These are phyloP conservation scores for Potamilus streckersoni DNA, from an alignment of 1,140 invertebrate genomes.

Conservation along the genomic window DNA sequence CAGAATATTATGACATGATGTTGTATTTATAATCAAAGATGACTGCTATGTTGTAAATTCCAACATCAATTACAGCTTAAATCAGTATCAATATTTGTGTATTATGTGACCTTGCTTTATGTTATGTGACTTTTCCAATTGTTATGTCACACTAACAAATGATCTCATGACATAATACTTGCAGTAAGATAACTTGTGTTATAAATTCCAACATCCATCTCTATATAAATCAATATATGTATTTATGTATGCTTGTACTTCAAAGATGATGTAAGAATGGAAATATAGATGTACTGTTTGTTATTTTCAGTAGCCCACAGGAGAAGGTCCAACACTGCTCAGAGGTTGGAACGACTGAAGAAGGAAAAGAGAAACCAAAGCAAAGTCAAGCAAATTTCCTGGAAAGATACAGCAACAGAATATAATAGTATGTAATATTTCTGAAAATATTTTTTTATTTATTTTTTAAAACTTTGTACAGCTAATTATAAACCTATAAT, in stretches of 20 bases:
- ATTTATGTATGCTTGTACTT: background rate
- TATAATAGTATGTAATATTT: constrained; percentile 41
- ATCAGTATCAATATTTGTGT: too few species aligned
- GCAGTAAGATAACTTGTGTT: too few species aligned
- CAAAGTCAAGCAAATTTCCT: constrained; percentile 69
- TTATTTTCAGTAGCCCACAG: constrained; percentile 74
- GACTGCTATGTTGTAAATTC: too few species aligned
- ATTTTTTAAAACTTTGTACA: background rate
- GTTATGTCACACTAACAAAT: too few species aligned
- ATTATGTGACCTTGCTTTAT: too few species aligned
- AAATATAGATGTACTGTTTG: background rate
- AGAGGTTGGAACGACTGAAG: constrained; percentile 89
- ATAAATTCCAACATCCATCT: background rate
- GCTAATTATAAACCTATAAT: background rate
- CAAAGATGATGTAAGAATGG: background rate
- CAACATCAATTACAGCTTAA: too few species aligned
- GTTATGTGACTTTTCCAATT: too few species aligned
- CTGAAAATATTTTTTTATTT: background rate
- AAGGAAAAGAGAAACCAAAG: constrained; percentile 79
- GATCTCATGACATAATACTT: too few species aligned
- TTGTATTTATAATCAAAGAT: too few species aligned
- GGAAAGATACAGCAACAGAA: constrained; percentile 60
- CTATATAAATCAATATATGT: background rate
- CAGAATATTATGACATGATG: too few species aligned
- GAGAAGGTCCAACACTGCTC: constrained; percentile 88